Evolutionary conservation across 2,888 invertebrate genomes (phyloP).

Genomic region (Aphodius granarius): DNA sequence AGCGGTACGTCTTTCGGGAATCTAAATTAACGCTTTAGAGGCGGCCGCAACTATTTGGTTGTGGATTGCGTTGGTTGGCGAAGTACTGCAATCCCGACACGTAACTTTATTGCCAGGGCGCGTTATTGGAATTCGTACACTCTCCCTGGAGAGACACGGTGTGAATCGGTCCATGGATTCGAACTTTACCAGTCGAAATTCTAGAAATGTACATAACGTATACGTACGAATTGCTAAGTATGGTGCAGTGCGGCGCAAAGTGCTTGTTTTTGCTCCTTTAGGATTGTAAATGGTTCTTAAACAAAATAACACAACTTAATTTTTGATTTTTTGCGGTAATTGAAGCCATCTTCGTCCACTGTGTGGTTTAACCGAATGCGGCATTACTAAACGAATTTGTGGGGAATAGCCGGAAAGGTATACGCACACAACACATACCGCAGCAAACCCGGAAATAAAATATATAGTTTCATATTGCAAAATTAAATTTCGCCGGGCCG

Average conservation of each 20-base stretch:
- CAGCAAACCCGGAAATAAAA: background rate
- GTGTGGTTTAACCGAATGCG: no score
- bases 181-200: background rate
- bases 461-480: slow-evolving; percentile 12
- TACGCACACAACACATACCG: background rate
- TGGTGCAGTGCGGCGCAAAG: background rate
- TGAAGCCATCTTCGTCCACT: no score
- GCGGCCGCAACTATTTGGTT: background rate
- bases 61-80: background rate
- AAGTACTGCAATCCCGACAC: background rate
- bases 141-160: background rate
- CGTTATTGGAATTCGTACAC: background rate
- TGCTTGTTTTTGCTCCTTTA: no score
- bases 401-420: background rate
- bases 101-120: background rate
- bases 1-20: background rate
- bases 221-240: background rate
- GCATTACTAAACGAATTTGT: background rate
- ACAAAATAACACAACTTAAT: no score
- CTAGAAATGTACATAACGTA: background rate
- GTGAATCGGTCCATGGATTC: background rate
- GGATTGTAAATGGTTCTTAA: no score
- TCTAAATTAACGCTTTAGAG: background rate
- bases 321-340: no score
- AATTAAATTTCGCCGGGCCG: slow-evolving; percentile 11